Evolutionary conservation across 2,888 invertebrate species (phyloP).

Genomic region (Acholoe squamosa): DNA sequence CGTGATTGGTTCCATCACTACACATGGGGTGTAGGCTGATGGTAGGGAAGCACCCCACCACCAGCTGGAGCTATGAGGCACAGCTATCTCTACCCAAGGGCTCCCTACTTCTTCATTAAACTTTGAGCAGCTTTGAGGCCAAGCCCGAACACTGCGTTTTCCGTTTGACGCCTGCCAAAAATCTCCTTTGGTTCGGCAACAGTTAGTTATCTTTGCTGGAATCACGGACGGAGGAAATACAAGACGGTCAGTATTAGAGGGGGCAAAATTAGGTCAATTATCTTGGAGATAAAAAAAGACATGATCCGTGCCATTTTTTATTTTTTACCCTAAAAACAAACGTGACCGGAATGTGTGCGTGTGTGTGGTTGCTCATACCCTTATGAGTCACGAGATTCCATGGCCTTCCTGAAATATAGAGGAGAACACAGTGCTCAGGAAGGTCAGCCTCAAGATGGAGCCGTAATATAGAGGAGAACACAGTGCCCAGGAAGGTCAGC

Average conservation of each 20-base stretch:
- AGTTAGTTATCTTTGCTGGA: too few relatives aligned
- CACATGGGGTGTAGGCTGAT: neutral
- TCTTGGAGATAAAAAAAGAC: neutral
- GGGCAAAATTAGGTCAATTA: neutral
- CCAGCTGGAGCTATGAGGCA: neutral
- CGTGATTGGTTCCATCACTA: slow-evolving; percentile 4
- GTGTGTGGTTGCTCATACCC: neutral
- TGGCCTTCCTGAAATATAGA: slow-evolving; percentile 1
- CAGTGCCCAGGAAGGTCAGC: too few relatives aligned
- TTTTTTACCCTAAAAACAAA: neutral
- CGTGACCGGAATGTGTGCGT: neutral
- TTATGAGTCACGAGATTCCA: neutral
- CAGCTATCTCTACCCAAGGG: neutral
- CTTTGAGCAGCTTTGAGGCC: neutral
- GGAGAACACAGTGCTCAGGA: neutral
- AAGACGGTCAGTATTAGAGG: neutral
- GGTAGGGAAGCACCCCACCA: neutral
- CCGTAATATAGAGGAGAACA: too few relatives aligned
- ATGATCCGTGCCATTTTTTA: neutral
- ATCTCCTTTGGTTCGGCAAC: too few relatives aligned
- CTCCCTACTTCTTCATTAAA: neutral
- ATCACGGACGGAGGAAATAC: neutral
- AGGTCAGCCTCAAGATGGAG: neutral
- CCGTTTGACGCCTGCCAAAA: neutral
- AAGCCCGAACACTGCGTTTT: neutral